Base-by-base conservation (phyloP, 2,888 invertebrate species). In the Teleogryllus oceanicus region DNA sequence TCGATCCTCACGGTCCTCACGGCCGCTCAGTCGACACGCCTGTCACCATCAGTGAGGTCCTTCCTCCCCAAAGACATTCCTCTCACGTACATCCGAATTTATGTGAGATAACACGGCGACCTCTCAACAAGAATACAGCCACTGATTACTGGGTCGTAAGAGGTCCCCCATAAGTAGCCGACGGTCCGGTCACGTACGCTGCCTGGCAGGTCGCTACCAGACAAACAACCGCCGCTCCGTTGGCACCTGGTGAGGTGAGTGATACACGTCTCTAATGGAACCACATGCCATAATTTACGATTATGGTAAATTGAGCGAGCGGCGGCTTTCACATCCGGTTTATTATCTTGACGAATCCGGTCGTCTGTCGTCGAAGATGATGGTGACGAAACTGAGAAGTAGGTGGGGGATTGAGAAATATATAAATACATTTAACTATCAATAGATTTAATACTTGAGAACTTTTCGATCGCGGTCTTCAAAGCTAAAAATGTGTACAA, bases 1-100 rank as follows among this genome's bases (percentile, higher is more conserved):
- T 37, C 8, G 37, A 8, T 37, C 37, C 37, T 37, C 37, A 21
- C 24, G 24, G 24, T 8, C 37, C 37, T 37, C 37, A 37, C 8
- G 37, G 5, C 37, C 8, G 37, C 37, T 8, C 37, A 8, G 37
- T 37, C 37, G 37, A 37, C 37, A 37, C 37, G 37, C 37, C 37
- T 37, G 37, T 37, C 37, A 37, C 37, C 8, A 37, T 62, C 62
- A 13, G 16, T 18, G 13, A 16, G 16, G 62, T 62, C n/a, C 62
- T 13, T 13, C 62, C 62, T 13, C n/a, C 62, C 62, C 13, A 62
- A 13, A 18, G 62, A n/a, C 62, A 62, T 62, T 13, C 62, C 62
- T 62, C 62, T 62, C 62, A 62, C 62, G 62, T 62, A 18, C 62
- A 62, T 62, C 62, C 62, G 62, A 62, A 62, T 62, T 62, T 62